Evolutionary conservation across 2,113 vertebrate genomes (phyloP).

Genomic region (Melanerpes aurifrons): DNA sequence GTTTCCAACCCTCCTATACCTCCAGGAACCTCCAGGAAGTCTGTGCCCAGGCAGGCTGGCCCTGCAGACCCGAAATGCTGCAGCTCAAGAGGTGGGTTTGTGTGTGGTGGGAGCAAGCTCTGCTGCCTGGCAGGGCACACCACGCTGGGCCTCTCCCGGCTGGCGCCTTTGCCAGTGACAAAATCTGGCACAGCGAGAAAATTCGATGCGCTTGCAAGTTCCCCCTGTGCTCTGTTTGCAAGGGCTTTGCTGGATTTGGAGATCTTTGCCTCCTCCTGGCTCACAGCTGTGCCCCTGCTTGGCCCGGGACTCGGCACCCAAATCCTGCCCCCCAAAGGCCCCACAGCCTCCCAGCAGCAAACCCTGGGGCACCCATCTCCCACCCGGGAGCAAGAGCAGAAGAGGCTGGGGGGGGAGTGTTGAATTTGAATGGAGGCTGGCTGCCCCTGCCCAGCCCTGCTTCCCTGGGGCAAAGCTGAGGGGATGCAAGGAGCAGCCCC

Average conservation of each 20-base stretch:
- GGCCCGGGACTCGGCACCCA: not conserved
- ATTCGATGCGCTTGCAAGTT: slow-evolving; percentile 51
- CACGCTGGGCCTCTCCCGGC: not conserved
- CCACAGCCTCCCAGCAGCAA: not conserved
- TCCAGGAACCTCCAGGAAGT: not conserved
- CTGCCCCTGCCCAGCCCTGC: not conserved
- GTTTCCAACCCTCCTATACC: not conserved
- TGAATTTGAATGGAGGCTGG: too few relatives aligned
- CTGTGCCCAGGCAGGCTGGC: not conserved
- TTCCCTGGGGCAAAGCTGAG: rapidly evolving
- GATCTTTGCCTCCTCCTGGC: not conserved
- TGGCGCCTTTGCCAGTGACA: slow-evolving; percentile 28
- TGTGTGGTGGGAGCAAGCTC: not conserved
- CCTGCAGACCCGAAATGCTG: not conserved
- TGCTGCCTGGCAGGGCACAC: not conserved
- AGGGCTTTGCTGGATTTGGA: slow-evolving; percentile 63
- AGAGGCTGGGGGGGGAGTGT: not conserved
- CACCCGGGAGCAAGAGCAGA: rapidly evolving
- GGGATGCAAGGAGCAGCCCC: not conserved
- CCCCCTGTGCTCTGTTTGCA: not conserved
- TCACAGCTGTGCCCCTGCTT: rapidly evolving
- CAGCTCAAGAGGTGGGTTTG: rapidly evolving
- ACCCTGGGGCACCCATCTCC: not conserved
- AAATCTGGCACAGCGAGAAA: slow-evolving; percentile 44
- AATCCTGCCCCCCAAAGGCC: not conserved